Percentiles rank a stretch among this genome's conserved stretches.
Evolutionary conservation across 2,113 vertebrate species (phyloP).

Genomic region (Sterrhoptilus dennistouni): DNA sequence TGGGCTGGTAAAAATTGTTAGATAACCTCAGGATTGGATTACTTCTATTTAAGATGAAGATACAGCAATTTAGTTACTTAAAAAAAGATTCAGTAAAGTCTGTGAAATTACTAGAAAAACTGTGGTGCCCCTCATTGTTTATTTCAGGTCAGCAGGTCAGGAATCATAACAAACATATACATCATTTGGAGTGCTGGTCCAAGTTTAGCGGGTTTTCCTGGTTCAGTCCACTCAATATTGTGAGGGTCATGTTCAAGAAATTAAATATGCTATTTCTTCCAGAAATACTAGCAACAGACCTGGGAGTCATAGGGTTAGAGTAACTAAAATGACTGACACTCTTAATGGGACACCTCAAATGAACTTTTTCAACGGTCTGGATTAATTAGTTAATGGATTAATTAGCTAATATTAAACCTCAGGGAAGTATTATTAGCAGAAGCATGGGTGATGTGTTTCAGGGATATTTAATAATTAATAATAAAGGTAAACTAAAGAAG

Average conservation of each 20-base stretch:
- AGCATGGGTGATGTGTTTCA: background rate
- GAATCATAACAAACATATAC: background rate
- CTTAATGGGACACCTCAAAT: conserved; percentile 27
- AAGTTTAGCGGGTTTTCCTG: background rate
- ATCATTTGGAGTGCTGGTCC: background rate
- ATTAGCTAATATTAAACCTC: background rate
- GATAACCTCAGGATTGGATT: background rate
- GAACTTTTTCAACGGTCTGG: conserved; percentile 35
- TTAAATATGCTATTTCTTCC: background rate
- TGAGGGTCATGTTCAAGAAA: background rate
- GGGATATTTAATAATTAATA: background rate
- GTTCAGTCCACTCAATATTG: background rate
- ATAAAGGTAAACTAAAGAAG: background rate
- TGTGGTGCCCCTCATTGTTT: rapidly evolving
- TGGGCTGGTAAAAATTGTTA: background rate
- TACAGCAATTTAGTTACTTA: background rate
- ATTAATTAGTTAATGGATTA: conserved; percentile 48
- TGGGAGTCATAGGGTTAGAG: background rate
- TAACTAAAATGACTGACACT: conserved; percentile 30
- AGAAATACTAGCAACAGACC: background rate
- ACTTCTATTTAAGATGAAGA: background rate
- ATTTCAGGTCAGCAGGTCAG: background rate
- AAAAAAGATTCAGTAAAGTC: background rate
- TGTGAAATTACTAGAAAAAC: background rate
- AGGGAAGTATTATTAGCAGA: background rate